Evolutionary conservation across 1,140 invertebrate species (phyloP), one percentile per base, ranked within the genome.

Genomic region (Arion vulgaris): DNA sequence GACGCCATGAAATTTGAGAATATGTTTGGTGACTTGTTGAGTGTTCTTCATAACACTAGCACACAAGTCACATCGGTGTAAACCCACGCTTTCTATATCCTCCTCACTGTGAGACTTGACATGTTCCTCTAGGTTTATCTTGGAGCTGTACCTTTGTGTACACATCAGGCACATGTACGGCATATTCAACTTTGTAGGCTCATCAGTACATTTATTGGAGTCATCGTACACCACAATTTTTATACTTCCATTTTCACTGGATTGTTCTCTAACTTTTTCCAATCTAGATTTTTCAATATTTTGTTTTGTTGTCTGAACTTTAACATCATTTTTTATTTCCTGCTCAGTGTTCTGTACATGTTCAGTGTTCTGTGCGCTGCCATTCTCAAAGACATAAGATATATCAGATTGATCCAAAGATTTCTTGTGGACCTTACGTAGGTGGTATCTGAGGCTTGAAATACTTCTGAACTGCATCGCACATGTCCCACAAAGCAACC

Each of bases 11-110:
- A 71, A 71, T 39, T 72, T 71, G 39, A 71, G 79, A 34, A 80
- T 80, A 62, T 80, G 79, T 51, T 80, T 80, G 38, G 66, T 38
- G 5, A 80, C 49, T 32, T 80, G 66, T 41, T 80, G 79, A 7
- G 79, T 80, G 68, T 80, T 80, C 36, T 80, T 80, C 79, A 80
- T 71, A n/a, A 80, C 79, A 23, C 4, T n/a, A 41, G 11, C 7
- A 36, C 79, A 80, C 1, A 41, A 32, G 36, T 80, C 79, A 41
- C 79, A 80, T 1, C 79, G 38, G 41, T 80, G 79, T 45, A 80
- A 28, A 2, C 79, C 79, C n/a, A 53, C 79, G 2, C 13, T n/a
- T 45, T 71, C 79, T 19, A 80, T 45, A 28, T 80, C 79, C 68
- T 80, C 79, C 4, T 80, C 69, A 34, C n/a, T 80, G 41, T 80